These are phyloP conservation scores for Falco punctatus DNA, from an alignment of 2,113 vertebrate genomes.

Conservation along the genomic window DNA sequence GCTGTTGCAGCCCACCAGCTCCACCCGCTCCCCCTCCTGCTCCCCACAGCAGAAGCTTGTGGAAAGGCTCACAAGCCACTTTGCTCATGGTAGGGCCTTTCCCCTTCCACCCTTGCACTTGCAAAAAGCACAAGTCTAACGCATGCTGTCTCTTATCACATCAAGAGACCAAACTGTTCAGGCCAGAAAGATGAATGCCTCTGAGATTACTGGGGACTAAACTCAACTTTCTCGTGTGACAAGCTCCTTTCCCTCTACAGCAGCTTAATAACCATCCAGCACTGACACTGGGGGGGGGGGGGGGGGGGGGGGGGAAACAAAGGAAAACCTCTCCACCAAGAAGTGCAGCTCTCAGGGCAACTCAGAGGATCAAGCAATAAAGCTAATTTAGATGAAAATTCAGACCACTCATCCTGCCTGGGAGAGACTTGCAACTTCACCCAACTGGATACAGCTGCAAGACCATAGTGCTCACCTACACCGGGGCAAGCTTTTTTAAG, in stretches of 20 bases:
- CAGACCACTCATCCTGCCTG: neutral
- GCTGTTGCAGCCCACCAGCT: neutral
- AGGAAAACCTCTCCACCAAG: neutral
- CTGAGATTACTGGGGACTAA: neutral
- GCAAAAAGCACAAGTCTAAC: neutral
- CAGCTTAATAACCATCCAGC: neutral
- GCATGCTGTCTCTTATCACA: neutral
- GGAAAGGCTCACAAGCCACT: neutral
- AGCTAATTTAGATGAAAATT: slow-evolving; percentile 19
- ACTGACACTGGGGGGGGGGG: accelerated
- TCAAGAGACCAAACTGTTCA: neutral
- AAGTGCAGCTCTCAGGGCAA: neutral
- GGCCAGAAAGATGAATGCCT: neutral
- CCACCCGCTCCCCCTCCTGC: neutral
- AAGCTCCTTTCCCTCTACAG: neutral
- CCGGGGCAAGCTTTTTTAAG: neutral
- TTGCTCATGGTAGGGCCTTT: neutral
- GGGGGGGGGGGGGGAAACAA: neutral
- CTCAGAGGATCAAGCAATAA: neutral
- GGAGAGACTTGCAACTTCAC: neutral
- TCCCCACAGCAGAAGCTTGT: neutral
- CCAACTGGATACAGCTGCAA: neutral
- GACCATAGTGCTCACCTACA: neutral
- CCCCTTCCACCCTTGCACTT: neutral
- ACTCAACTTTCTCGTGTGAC: neutral